These are phyloP conservation scores for Salvelinus sp. DNA, from an alignment of 2,113 vertebrate genomes.

Conservation along the genomic window DNA sequence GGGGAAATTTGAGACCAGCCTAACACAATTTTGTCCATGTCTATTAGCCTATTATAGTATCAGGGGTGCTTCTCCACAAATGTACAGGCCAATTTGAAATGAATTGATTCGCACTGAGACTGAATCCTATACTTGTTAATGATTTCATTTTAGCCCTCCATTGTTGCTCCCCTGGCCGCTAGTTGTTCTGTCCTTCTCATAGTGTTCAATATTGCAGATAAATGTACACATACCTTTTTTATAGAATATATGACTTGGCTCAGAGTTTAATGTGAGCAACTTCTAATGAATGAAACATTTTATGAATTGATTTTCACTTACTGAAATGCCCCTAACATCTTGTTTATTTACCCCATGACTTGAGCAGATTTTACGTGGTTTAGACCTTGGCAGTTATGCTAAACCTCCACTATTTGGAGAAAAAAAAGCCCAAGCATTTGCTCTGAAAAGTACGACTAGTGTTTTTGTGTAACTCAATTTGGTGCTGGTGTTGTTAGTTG, in stretches of 20 bases:
- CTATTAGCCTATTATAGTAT: conserved; percentile 98
- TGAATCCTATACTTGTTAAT: conserved; percentile 85
- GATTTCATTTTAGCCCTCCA: conserved; percentile 77
- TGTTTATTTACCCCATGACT: background rate
- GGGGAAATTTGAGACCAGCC: conserved; percentile 90
- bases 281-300: background rate
- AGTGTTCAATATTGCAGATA: conserved; percentile 45
- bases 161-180: conserved; percentile 48
- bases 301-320: background rate
- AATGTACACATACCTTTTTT: conserved; percentile 33
- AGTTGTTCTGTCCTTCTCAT: conserved; percentile 38
- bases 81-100: conserved; percentile 96
- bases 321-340: background rate
- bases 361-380: background rate
- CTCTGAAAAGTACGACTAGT: background rate
- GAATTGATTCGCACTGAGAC: conserved; percentile 94
- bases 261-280: conserved; percentile 12
- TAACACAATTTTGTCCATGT: conserved; percentile 96
- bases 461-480: background rate
- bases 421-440: background rate
- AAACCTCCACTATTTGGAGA: background rate
- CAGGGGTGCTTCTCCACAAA: conserved; percentile 96
- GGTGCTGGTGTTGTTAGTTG: background rate
- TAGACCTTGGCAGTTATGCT: background rate
- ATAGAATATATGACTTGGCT: conserved; percentile 12